Conservation (phyloP, 2,888 invertebrate species). For the Dasypolia templi region DNA sequence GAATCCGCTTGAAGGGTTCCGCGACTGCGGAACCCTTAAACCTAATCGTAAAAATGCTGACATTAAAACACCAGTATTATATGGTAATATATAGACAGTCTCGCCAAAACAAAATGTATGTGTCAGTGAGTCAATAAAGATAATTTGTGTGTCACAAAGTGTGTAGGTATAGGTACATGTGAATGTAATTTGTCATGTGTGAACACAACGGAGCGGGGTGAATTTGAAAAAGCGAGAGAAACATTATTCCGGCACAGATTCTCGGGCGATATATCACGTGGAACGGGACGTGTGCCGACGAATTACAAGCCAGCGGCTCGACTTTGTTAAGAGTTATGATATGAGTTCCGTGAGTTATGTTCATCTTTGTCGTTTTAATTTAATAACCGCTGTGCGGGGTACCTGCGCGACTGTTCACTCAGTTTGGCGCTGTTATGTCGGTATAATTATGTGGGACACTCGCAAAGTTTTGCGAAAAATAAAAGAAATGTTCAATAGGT, state of each 20-base stretch:
- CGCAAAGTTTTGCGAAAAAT: no score
- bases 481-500: no score
- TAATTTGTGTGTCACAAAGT: slow-evolving; percentile 58
- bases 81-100: slow-evolving; percentile 13
- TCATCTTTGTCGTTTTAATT: slow-evolving; percentile 60
- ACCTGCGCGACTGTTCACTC: neutral
- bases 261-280: slow-evolving; percentile 46
- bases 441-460: no score
- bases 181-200: slow-evolving; percentile 63
- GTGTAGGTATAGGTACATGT: slow-evolving; percentile 47
- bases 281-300: slow-evolving; percentile 53
- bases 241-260: slow-evolving; percentile 56
- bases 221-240: slow-evolving; percentile 59
- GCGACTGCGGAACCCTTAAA: neutral
- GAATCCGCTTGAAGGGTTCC: no score
- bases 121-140: slow-evolving; percentile 64
- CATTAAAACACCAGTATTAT: slow-evolving; percentile 24
- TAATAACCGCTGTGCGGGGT: slow-evolving; percentile 40
- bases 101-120: slow-evolving; percentile 46
- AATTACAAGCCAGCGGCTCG: slow-evolving; percentile 57
- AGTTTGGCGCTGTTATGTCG: neutral
- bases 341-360: slow-evolving; percentile 58
- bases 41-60: slow-evolving; percentile 10
- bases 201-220: slow-evolving; percentile 42
- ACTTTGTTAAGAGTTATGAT: slow-evolving; percentile 61